Base-by-base conservation (phyloP, 2,797 vertebrate genomes). In the Myotis planiceps region DNA sequence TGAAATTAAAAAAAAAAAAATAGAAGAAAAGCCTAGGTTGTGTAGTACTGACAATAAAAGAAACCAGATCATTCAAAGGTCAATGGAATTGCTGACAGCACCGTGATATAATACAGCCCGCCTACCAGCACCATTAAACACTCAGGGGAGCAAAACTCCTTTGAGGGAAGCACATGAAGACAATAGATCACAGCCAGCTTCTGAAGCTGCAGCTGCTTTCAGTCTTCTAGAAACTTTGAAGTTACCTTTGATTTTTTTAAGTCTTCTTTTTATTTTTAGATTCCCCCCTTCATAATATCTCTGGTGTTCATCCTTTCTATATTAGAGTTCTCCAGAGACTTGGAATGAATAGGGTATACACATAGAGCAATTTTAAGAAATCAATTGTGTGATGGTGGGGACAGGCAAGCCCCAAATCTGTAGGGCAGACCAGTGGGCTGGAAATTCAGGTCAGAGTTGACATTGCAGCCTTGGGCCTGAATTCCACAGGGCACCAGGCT, bases 221-320 rank as follows among this genome's bases (percentile, higher is more conserved):
- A 49, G 51, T 83, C 90, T 87, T 93, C 72, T 37, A 18, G 39
- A 47, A 80, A 79, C 81, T 96, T 78, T 81, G 83, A 96, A 81
- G 66, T 87, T 85, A 87, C 39, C 76, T 95, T 92, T 95, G 78
- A 90, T 92, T 90, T 92, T 80, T 23, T 63, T 21, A 5, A 75
- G 55, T 37, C 58, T 90, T 93, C 32, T 39, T 74, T 89, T 69
- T 72, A 39, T 68, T 90, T 47, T 75, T n/a, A 89, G n/a, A 16
- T 25, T 51, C 6, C 9, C 1, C 1, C 21, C 23, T 88, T 80
- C 65, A 58, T 66, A 83, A 18, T 53, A 47, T 51, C 60, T 51
- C 68, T 93, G 81, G 25, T 84, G 69, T 80, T 88, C 58, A 80
- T 75, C 45, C 53, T 90, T 72, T 84, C 25, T 72, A 2, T 47